phyloP scores from a whole-genome alignment of 2,797 vertebrate genomes.

The Hypotaenidia okinawae region DNA sequence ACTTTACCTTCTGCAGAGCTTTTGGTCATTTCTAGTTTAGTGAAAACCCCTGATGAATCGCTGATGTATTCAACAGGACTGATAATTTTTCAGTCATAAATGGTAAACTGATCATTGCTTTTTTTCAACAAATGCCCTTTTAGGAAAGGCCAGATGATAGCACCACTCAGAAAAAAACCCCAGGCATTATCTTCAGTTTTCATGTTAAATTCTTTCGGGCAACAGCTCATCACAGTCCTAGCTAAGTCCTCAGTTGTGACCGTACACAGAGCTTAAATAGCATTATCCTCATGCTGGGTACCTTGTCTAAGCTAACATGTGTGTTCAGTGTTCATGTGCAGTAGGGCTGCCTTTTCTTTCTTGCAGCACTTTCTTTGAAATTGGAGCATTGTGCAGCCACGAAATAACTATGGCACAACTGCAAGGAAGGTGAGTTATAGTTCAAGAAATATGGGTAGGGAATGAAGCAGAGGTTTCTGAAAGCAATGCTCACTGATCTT shows the following conservation, averaged over 20 bases:
- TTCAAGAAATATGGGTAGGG: not conserved
- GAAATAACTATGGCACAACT: not conserved
- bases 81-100: not conserved
- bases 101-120: not conserved
- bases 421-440: not conserved
- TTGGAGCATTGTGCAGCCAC: not conserved
- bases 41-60: not conserved
- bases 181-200: not conserved
- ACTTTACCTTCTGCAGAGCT: not conserved
- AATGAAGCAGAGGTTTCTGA: not conserved
- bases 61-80: not conserved
- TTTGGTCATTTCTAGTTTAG: not conserved
- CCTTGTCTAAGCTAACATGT: not conserved
- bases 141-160: not conserved
- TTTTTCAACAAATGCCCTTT: rapidly evolving
- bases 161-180: not conserved
- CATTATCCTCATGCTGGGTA: not conserved
- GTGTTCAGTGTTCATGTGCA: not conserved
- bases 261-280: not conserved
- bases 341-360: not conserved
- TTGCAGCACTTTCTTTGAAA: not conserved
- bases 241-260: not conserved
- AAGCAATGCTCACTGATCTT: not conserved
- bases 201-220: not conserved
- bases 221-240: not conserved